Percentiles rank a stretch among this genome's conserved stretches.
phyloP scores from a whole-genome alignment of 2,888 invertebrate genomes.

The Lasioglossum marginatum region DNA sequence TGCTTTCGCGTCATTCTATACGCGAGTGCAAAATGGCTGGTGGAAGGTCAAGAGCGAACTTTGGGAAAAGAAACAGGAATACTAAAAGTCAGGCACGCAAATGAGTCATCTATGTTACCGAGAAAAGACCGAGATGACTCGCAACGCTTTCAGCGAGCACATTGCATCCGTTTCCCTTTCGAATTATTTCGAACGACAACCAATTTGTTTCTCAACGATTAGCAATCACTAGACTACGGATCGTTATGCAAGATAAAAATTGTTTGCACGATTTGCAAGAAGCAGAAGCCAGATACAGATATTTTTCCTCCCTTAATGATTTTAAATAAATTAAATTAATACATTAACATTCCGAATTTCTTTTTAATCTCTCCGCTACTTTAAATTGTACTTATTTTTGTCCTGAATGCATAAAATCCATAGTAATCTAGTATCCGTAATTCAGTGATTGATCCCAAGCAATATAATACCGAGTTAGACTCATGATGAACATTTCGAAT shows the following conservation, averaged over 20 bases:
- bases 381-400: background rate
- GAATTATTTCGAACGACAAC: background rate
- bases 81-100: constrained; percentile 36
- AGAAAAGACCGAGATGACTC: constrained; percentile 19
- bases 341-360: background rate
- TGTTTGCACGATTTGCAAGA: background rate
- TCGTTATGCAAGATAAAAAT: background rate
- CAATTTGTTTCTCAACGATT: background rate
- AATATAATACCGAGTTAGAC: background rate
- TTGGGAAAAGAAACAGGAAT: constrained; percentile 30
- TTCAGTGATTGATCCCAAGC: background rate
- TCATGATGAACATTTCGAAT: too few relatives aligned
- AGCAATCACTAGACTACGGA: background rate
- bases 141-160: background rate
- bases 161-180: background rate
- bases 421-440: background rate
- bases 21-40: constrained; percentile 11
- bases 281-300: background rate
- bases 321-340: background rate
- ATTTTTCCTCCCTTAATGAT: background rate
- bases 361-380: background rate
- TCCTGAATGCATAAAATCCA: background rate
- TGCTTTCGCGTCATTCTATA: constrained; percentile 20
- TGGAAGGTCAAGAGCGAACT: constrained; percentile 39
- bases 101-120: constrained; percentile 38